Evolutionary conservation across 2,888 invertebrate genomes (phyloP).

Genomic region (Leucoma salicis): DNA sequence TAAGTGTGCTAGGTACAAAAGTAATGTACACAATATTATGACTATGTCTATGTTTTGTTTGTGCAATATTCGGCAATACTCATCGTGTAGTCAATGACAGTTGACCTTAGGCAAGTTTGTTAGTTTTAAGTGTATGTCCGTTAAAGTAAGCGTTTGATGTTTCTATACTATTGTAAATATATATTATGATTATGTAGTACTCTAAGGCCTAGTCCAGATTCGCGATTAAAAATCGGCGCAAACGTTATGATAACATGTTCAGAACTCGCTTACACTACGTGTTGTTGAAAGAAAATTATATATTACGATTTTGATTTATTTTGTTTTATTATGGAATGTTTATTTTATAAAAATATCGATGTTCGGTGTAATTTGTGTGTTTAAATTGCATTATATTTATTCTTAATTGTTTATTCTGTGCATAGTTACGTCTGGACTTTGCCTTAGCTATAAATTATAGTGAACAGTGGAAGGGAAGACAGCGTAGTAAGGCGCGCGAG

Average conservation of each 20-base stretch:
- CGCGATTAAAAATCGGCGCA: conserved; percentile 25
- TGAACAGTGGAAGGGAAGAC: conserved; percentile 13
- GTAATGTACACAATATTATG: conserved; percentile 25
- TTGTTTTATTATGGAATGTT: conserved; percentile 21
- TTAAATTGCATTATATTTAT: conserved; percentile 4
- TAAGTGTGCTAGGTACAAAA: conserved; percentile 22
- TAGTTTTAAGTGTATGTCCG: conserved; percentile 61
- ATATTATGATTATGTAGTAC: conserved; percentile 8
- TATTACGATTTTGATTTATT: conserved; percentile 15
- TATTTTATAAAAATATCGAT: conserved; percentile 12
- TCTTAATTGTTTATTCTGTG: conserved; percentile 10
- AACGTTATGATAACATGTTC: conserved; percentile 10
- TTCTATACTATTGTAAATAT: conserved; percentile 44
- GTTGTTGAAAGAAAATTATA: conserved; percentile 23
- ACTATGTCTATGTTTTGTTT: conserved; percentile 42
- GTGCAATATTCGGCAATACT: conserved; percentile 81
- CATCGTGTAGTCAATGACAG: conserved; percentile 64
- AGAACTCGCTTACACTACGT: conserved; percentile 6
- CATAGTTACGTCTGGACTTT: conserved; percentile 27
- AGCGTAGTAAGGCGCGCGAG: conserved; percentile 6
- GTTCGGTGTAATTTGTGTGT: background rate
- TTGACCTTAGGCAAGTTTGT: conserved; percentile 49
- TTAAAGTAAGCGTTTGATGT: conserved; percentile 40
- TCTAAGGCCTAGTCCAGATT: conserved; percentile 31
- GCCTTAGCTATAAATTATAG: conserved; percentile 23